These are phyloP conservation scores for Clarias pachynema DNA, from an alignment of 2,797 vertebrate genomes.

Conservation along the genomic window DNA sequence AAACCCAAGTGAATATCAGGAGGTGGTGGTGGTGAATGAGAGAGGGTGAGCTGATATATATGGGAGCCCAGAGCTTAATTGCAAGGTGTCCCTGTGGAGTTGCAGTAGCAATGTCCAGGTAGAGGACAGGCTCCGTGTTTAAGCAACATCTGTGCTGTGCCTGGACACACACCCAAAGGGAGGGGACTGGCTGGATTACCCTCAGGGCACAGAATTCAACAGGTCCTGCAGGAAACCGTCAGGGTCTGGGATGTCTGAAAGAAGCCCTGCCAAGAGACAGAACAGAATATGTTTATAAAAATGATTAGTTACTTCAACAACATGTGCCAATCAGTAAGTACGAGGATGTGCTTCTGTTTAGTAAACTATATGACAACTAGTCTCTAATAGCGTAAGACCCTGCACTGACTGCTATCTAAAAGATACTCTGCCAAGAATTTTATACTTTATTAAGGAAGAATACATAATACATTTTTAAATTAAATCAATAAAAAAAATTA, in stretches of 20 bases:
- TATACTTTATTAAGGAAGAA: not conserved
- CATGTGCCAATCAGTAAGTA: not conserved
- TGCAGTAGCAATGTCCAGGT: slow-evolving; percentile 50
- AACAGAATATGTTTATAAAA: not conserved
- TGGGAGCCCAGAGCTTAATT: slow-evolving; percentile 55
- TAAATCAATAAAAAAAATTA: not conserved
- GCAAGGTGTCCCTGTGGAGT: slow-evolving; percentile 61
- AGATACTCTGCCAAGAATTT: not conserved
- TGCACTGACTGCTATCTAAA: not conserved
- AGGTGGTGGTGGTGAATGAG: slow-evolving; percentile 58
- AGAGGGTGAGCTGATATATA: slow-evolving; percentile 55
- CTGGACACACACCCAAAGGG: slow-evolving; percentile 47
- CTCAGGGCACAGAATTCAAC: slow-evolving; percentile 94
- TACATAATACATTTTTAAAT: not conserved
- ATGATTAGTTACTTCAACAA: not conserved
- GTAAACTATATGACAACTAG: not conserved
- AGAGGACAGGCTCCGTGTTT: slow-evolving; percentile 48
- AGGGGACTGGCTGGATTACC: slow-evolving; percentile 41
- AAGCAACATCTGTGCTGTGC: slow-evolving; percentile 53
- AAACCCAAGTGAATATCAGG: slow-evolving; percentile 57
- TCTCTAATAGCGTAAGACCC: not conserved
- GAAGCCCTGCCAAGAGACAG: slow-evolving; percentile 80
- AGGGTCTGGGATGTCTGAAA: slow-evolving; percentile 88
- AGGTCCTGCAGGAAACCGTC: slow-evolving; percentile 94
- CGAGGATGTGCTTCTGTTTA: not conserved